Conservation (phyloP, 2,113 vertebrate genomes). For the Salminus brasiliensis region DNA sequence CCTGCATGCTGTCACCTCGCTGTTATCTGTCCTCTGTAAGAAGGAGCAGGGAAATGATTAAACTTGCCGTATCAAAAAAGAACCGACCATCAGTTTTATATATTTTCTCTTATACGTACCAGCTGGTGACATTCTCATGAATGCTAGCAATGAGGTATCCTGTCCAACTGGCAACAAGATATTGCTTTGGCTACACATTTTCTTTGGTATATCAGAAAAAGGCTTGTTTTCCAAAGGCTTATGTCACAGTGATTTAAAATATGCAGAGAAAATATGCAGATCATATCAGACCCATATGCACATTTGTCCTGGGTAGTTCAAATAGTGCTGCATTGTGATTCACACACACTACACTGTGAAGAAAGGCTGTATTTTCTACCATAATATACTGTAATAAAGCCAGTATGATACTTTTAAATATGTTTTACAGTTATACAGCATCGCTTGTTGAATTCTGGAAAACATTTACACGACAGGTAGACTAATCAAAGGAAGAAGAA, state of each 20-base stretch:
- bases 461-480: no score
- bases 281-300: constrained; percentile 3
- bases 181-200: not conserved
- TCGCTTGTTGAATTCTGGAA: no score
- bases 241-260: not conserved
- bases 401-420: no score
- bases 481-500: no score
- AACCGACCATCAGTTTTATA: not conserved
- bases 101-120: not conserved
- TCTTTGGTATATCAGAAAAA: not conserved
- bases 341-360: no score
- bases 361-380: no score
- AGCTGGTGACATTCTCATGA: constrained; percentile 22
- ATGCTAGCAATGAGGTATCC: constrained; percentile 4
- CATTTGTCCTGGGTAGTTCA: not conserved
- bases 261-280: constrained; percentile 13
- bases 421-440: no score
- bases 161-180: constrained; percentile 21
- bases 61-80: not conserved
- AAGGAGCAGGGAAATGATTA: not conserved
- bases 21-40: constrained; percentile 16
- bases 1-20: not conserved
- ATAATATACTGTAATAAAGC: no score
- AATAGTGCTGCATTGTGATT: no score
- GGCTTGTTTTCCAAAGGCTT: not conserved